A percentile compares a stretch with the other conserved stretches of the same genome.
Evolutionary conservation across 2,113 vertebrate genomes (phyloP).

Genomic region (Spea multiplicata): DNA sequence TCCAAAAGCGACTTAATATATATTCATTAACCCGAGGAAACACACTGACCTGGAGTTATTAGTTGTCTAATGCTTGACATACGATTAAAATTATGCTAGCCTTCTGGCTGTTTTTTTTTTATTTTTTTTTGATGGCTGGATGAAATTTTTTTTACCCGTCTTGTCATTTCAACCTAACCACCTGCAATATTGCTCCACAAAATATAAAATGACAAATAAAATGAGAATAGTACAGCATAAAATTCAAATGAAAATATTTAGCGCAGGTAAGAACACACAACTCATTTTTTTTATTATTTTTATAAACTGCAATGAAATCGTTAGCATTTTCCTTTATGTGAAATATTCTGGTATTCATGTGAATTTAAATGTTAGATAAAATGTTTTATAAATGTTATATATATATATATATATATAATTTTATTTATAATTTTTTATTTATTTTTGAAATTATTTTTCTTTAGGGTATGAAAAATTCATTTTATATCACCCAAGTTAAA

Average conservation of each 20-base stretch:
- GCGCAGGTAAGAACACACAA: neutral
- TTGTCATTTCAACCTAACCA: conserved; percentile 23
- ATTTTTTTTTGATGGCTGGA: conserved; percentile 17
- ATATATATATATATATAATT: neutral
- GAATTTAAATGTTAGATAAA: neutral
- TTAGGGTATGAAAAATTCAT: no score
- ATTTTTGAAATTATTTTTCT: no score
- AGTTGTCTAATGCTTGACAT: conserved; percentile 35
- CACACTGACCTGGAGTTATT: conserved; percentile 30
- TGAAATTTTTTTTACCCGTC: conserved; percentile 22
- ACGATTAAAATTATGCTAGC: conserved; percentile 35
- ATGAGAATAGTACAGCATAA: conserved; percentile 1
- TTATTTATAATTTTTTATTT: no score
- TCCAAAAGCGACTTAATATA: conserved; percentile 35
- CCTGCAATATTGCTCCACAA: conserved; percentile 14
- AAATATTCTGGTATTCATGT: neutral
- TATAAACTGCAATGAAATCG: neutral
- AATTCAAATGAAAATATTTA: conserved; percentile 13
- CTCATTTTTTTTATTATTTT: neutral
- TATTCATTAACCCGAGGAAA: conserved; percentile 41
- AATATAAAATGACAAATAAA: conserved; percentile 6
- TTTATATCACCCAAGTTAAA: no score
- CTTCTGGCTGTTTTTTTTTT: conserved; percentile 39
- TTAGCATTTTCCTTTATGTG: neutral
- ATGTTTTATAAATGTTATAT: no score